These are phyloP conservation scores for Pluvialis apricaria DNA, from an alignment of 2,113 vertebrate species.

Conservation along the genomic window DNA sequence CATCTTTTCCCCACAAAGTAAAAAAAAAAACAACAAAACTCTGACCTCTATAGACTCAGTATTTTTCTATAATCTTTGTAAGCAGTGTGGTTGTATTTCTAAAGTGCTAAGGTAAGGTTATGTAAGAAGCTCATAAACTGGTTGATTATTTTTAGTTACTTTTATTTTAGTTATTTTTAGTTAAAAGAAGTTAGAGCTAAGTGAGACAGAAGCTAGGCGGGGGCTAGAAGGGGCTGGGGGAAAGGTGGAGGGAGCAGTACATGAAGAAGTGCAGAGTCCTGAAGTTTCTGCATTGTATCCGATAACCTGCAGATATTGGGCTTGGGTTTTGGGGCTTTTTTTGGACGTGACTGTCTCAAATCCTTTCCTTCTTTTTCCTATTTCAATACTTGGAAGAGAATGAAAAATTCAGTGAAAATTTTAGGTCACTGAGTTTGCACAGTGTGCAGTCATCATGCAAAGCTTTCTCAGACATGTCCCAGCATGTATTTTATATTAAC, in stretches of 20 bases:
- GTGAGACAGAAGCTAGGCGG: not conserved
- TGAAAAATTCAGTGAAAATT: not conserved
- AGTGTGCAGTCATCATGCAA: not conserved
- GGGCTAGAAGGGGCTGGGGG: not conserved
- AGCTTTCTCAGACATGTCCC: not conserved
- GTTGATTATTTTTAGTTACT: not conserved
- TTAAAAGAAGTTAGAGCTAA: not conserved
- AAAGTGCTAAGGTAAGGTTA: not conserved
- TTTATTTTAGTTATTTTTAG: not conserved
- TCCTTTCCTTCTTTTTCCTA: not conserved
- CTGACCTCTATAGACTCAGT: not conserved
- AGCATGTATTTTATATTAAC: not conserved
- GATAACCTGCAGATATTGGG: not conserved
- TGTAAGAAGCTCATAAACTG: not conserved
- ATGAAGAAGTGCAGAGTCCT: not conserved
- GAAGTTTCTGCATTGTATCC: not conserved
- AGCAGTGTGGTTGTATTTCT: not conserved
- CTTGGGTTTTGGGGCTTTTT: not conserved
- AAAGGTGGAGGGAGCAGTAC: not conserved
- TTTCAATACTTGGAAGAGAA: not conserved
- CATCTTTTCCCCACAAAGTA: not conserved
- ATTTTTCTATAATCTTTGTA: not conserved
- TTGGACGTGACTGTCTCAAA: not conserved
- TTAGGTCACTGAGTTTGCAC: not conserved
- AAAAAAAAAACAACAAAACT: not conserved